Percentiles rank a stretch among this genome's conserved stretches.
phyloP scores from a whole-genome alignment of 2,113 vertebrate species.

The Brachyistius frenatus region DNA sequence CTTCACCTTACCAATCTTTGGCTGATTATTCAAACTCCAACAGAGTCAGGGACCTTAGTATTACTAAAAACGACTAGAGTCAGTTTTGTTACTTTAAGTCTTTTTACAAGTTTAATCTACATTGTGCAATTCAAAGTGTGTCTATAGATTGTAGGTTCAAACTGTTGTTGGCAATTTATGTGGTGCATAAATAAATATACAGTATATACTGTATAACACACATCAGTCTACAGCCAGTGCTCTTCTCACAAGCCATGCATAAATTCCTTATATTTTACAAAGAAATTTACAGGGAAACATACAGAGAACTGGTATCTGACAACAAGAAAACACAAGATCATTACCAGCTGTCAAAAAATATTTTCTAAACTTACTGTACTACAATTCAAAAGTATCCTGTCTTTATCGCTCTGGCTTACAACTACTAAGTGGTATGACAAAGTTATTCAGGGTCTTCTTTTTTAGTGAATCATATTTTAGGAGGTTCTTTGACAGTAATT shows the following conservation, averaged over 20 bases:
- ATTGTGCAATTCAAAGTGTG: conserved; percentile 51
- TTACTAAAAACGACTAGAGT: conserved; percentile 39
- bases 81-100: conserved; percentile 21
- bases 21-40: no score
- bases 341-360: conserved; percentile 10
- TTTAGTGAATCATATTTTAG: conserved; percentile 3
- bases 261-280: conserved; percentile 24
- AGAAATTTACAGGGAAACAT: conserved; percentile 29
- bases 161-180: conserved; percentile 19
- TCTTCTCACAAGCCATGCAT: conserved; percentile 54
- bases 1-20: no score
- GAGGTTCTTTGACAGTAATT: conserved; percentile 17
- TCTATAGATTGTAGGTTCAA: conserved; percentile 43
- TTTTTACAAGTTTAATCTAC: conserved; percentile 63
- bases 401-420: conserved; percentile 31
- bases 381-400: conserved; percentile 3
- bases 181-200: conserved; percentile 22
- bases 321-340: conserved; percentile 18
- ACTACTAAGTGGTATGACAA: conserved; percentile 29
- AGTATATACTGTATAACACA: conserved; percentile 8
- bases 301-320: not conserved
- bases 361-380: conserved; percentile 2
- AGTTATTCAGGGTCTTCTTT: conserved; percentile 2
- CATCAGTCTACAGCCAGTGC: conserved; percentile 6
- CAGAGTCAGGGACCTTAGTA: not conserved